These are phyloP conservation scores for Axea sp. DNA, from an alignment of 2,888 invertebrate genomes.

Conservation along the genomic window DNA sequence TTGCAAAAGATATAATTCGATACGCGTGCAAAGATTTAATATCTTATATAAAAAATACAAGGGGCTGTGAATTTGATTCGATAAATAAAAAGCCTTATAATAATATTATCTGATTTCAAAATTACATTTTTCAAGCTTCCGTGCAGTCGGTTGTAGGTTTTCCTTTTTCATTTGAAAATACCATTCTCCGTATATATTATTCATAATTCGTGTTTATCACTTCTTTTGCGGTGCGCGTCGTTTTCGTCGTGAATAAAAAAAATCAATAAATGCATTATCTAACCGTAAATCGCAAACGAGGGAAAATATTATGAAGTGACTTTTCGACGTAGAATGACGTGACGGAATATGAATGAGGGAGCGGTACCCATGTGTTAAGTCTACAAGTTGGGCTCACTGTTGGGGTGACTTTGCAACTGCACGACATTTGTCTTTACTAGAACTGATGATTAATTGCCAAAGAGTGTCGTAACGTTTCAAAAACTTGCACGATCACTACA, in stretches of 20 bases:
- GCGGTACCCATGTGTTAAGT: not conserved
- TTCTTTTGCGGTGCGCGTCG: no score
- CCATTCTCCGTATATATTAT: no score
- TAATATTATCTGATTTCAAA: no score
- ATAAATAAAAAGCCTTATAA: no score
- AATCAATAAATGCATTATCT: constrained; percentile 27
- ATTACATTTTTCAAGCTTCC: no score
- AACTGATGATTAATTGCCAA: constrained; percentile 36
- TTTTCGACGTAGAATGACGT: constrained; percentile 25
- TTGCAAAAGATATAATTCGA: no score
- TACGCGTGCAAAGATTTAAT: no score
- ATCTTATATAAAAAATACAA: no score
- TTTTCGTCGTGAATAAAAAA: not conserved
- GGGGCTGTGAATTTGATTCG: no score
- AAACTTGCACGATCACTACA: constrained; percentile 25
- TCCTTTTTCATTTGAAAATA: no score
- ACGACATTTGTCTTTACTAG: constrained; percentile 42
- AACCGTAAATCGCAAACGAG: constrained; percentile 4
- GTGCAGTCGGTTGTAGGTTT: no score
- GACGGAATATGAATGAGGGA: constrained; percentile 38
- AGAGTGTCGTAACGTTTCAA: constrained; percentile 9
- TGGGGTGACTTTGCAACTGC: constrained; percentile 33
- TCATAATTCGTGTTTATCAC: no score
- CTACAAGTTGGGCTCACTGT: constrained; percentile 21
- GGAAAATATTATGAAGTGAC: constrained; percentile 24